Base-by-base conservation (phyloP, 2,888 invertebrate species). In the Ennomos erosarius region DNA sequence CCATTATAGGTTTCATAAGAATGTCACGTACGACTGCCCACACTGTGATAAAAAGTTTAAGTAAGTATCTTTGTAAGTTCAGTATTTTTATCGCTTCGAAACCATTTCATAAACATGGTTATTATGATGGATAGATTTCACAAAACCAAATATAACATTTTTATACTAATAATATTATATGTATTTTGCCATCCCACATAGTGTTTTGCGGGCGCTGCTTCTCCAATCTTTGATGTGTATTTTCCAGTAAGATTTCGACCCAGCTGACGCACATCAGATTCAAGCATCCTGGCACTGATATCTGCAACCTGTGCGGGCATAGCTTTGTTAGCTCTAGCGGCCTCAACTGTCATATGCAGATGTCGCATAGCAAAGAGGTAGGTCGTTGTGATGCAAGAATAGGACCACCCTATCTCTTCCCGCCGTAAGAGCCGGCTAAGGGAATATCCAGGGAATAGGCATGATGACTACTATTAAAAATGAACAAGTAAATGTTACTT, bases 1-100 rank as follows among this genome's bases (percentile, higher is more conserved):
- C 69, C 91, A 91, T 59, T 89, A 90, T 59, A 81, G 76, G 61
- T 90, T 85, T 84, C 91, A 91, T 55, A 86, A 90, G 47, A 88
- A 91, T 37, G 88, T 91, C 0, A 89, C 84, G 0, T 91, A 90
- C 50, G 72, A 78, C 10, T 91, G 91, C 67, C 85, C 85, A 0
- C 88, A 90, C 53, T 91, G 91, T 64, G 79, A 85, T 42, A 84
- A 81, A 55, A 82, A 79, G 48, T 91, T 90, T 67, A 81, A 74
- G 90, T 90, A 68, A 85, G 90, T 51, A 40, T 9, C 34, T 26
- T 6, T 26, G 26, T 26, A 6, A 8, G 8, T 13, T 11, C 11
- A 38, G 8, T n/a, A 38, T 38, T 16, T 16, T 3, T 16, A 3
- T 16, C 16, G 3, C 16, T 16, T n/a, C n/a, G 16, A 16, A 16